Evolutionary conservation across 1,140 invertebrate species (phyloP).

Genomic region (Saccostrea cuccullata): DNA sequence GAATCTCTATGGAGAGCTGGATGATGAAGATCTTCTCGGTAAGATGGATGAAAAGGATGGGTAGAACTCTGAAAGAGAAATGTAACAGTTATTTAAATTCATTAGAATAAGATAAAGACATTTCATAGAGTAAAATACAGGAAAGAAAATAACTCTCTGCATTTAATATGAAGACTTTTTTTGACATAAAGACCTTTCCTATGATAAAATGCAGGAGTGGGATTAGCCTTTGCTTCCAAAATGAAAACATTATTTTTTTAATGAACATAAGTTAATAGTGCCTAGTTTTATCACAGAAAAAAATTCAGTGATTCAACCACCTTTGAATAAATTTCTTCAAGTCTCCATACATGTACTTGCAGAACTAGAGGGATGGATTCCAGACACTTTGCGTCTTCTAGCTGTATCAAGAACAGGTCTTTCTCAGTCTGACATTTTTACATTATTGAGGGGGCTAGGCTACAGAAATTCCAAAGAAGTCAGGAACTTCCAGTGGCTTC

Average conservation of each 20-base stretch:
- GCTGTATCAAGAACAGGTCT: constrained; percentile 73
- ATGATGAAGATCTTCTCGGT: constrained; percentile 53
- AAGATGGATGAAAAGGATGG: neutral
- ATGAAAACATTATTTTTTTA: too few relatives aligned
- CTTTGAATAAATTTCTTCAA: neutral
- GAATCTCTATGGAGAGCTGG: constrained; percentile 56
- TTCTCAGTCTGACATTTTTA: constrained; percentile 67
- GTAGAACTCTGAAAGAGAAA: too few relatives aligned
- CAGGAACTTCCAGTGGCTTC: constrained; percentile 72
- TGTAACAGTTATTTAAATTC: too few relatives aligned
- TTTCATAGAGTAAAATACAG: too few relatives aligned
- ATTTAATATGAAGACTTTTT: too few relatives aligned
- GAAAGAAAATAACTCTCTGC: too few relatives aligned
- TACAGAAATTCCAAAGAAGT: constrained; percentile 71
- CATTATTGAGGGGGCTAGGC: constrained; percentile 68
- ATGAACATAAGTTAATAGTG: too few relatives aligned
- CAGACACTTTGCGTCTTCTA: constrained; percentile 74
- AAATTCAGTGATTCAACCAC: too few relatives aligned
- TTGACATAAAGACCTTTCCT: too few relatives aligned
- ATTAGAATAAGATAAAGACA: neutral
- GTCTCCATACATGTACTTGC: neutral
- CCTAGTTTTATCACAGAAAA: too few relatives aligned
- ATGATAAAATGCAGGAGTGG: too few relatives aligned
- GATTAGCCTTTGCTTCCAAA: too few relatives aligned
- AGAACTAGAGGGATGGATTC: constrained; percentile 76